Conservation (phyloP, 2,113 vertebrate genomes). For the Dunckerocampus dactyliophorus region DNA sequence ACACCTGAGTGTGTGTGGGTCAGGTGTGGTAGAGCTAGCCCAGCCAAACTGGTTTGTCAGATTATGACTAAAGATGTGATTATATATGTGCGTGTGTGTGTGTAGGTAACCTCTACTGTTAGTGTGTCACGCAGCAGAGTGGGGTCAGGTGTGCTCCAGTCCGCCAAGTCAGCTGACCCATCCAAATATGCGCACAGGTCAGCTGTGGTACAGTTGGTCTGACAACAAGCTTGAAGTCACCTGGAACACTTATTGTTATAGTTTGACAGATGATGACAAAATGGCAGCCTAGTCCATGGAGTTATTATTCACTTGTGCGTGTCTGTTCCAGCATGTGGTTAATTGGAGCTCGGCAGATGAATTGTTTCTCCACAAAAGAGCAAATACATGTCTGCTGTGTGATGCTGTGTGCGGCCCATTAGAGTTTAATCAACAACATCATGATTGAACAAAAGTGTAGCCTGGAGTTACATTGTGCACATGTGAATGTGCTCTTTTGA, state of each 20-base stretch:
- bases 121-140: conserved; percentile 28
- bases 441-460: conserved; percentile 46
- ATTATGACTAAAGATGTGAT: conserved; percentile 26
- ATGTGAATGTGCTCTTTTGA: conserved; percentile 33
- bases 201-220: conserved; percentile 43
- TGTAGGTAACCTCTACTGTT: conserved; percentile 35
- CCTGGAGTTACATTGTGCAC: conserved; percentile 44
- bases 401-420: conserved; percentile 21
- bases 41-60: conserved; percentile 22
- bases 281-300: conserved; percentile 14
- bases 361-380: conserved; percentile 30
- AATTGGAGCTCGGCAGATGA: conserved; percentile 35
- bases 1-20: conserved; percentile 62
- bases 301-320: neutral
- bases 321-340: conserved; percentile 1
- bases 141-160: conserved; percentile 58
- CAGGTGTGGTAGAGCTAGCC: conserved; percentile 49
- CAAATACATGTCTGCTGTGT: conserved; percentile 20
- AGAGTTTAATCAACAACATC: conserved; percentile 31
- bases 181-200: conserved; percentile 25
- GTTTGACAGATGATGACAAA: conserved; percentile 42
- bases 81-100: conserved; percentile 21
- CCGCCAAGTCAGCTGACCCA: conserved; percentile 26
- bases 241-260: conserved; percentile 24
- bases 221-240: conserved; percentile 41